Percentiles rank a stretch among this genome's conserved stretches.
Evolutionary conservation across 2,888 invertebrate genomes (phyloP).

Genomic region (Gastrophysa polygoni): DNA sequence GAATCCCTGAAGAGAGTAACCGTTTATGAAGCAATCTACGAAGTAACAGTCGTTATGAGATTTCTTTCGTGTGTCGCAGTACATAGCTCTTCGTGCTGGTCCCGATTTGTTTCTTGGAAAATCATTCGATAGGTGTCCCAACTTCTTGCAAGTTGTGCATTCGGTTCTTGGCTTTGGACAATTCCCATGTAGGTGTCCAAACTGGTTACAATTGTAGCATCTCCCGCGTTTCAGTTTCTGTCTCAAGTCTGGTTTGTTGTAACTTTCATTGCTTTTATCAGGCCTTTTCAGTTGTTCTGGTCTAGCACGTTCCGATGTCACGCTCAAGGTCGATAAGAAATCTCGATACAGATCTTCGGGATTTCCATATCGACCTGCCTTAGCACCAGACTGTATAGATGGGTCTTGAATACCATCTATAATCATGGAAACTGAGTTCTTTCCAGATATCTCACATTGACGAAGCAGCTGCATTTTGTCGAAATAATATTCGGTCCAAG

Average conservation of each 20-base stretch:
- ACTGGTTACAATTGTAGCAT: conserved; percentile 10
- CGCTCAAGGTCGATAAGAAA: neutral
- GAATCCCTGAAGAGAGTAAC: no score
- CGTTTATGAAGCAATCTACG: no score
- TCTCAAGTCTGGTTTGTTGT: neutral
- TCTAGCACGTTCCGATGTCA: neutral
- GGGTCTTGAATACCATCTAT: conserved; percentile 25
- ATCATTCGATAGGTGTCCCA: conserved; percentile 2
- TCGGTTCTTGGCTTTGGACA: conserved; percentile 10
- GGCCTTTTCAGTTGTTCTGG: neutral
- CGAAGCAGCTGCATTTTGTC: conserved; percentile 23
- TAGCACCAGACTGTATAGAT: conserved; percentile 24
- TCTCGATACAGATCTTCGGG: conserved; percentile 11
- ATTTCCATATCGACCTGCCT: conserved; percentile 24
- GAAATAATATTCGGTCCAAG: conserved; percentile 27
- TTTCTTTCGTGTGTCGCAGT: no score
- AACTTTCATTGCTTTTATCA: neutral
- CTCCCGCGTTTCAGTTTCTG: conserved; percentile 1
- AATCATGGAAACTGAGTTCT: no score
- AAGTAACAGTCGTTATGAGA: no score
- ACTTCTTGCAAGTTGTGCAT: conserved; percentile 10
- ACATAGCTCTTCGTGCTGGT: no score
- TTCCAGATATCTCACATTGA: conserved; percentile 16
- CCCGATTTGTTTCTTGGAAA: no score
- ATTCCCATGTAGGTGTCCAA: conserved; percentile 8